Conservation (phyloP, 2,113 vertebrate genomes). For the Poicephalus meyeri region DNA sequence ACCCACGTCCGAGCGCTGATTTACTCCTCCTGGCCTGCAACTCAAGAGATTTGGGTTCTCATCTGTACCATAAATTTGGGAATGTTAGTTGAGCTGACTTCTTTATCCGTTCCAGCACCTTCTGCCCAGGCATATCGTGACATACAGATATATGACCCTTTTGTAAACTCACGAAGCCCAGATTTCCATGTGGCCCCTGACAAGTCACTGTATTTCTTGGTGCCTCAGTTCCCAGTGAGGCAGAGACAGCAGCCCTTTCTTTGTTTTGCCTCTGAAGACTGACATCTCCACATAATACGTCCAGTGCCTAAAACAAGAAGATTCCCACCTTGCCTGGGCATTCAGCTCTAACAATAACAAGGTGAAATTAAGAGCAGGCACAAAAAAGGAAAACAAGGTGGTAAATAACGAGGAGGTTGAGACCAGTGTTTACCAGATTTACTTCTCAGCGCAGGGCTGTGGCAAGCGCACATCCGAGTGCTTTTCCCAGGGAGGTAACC, state of each 20-base stretch:
- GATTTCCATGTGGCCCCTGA: fast-evolving
- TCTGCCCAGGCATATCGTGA: neutral
- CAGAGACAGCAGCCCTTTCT: neutral
- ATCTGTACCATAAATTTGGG: neutral
- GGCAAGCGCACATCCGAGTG: neutral
- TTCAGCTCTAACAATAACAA: neutral
- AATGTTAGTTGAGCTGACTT: neutral
- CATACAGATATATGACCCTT: fast-evolving
- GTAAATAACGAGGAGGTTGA: neutral
- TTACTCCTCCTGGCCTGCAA: neutral
- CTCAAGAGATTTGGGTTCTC: neutral
- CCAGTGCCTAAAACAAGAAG: neutral
- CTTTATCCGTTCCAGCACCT: neutral
- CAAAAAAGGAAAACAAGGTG: neutral
- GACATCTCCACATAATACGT: neutral
- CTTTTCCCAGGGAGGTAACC: neutral
- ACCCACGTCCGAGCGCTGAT: neutral
- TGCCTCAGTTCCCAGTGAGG: neutral
- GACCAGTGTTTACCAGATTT: neutral
- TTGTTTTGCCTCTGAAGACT: neutral
- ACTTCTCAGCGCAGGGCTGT: neutral
- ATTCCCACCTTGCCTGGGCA: neutral
- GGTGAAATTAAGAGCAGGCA: neutral
- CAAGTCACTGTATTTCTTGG: fast-evolving
- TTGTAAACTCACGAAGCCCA: neutral